These are phyloP conservation scores for Peromyscus nudipes DNA, from an alignment of 2,797 vertebrate genomes.

Conservation along the genomic window DNA sequence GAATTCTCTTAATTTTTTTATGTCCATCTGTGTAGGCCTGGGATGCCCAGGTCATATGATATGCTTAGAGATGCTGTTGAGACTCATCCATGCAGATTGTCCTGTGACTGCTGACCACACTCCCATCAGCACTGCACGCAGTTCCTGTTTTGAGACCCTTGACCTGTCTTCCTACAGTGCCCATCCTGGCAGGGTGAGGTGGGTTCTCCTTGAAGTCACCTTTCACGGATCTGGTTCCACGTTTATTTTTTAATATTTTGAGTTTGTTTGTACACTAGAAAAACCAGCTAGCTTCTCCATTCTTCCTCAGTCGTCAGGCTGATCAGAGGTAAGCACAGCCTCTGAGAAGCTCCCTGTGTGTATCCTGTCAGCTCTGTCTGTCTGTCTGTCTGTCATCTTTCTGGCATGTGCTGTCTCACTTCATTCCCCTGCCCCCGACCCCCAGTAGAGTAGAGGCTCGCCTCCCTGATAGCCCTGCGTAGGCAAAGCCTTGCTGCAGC, in stretches of 20 bases:
- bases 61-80: neutral
- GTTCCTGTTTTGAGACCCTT: neutral
- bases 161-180: neutral
- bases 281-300: neutral
- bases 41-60: neutral
- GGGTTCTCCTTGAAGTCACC: neutral
- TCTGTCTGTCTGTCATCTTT: neutral
- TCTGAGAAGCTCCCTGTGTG: neutral
- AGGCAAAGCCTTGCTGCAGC: neutral
- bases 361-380: neutral
- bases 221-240: neutral
- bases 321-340: neutral
- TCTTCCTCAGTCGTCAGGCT: neutral
- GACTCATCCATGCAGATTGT: neutral
- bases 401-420: neutral
- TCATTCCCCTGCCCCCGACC: neutral
- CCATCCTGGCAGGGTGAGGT: too few species aligned
- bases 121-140: too few species aligned
- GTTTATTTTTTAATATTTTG: neutral
- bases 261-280: neutral
- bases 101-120: neutral
- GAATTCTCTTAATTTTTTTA: neutral
- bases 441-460: neutral
- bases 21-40: neutral
- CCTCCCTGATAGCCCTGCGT: too few species aligned